Evolutionary conservation across 2,888 invertebrate species (phyloP), one percentile per base, ranked within the genome.

Genomic region (Noctua pronuba): DNA sequence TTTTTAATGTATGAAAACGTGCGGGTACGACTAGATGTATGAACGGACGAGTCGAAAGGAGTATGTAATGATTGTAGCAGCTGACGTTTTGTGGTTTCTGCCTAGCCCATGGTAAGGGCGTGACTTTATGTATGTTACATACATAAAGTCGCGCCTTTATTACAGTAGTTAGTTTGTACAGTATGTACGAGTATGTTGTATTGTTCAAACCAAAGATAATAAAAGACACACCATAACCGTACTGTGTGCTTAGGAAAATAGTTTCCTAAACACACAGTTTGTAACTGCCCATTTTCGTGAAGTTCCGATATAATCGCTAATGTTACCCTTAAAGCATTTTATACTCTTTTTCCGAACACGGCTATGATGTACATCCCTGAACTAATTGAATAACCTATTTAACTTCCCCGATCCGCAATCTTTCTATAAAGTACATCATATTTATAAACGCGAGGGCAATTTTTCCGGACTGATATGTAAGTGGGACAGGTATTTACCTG

Each of bases 381-480:
- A 70, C 52, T 60, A 83, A 83, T 66, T 60, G 31, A 66, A 83
- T 49, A 44, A 52, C 41, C n/a, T 66, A 66, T 44, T 69, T 64
- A 46, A 21, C 44, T 31, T 62, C 38, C 38, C 6, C 31, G 5
- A 46, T 46, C 41, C 38, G 21, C 38, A 64, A 69, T 16, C 58
- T 58, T 44, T 79, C 21, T 58, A 49, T 35, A 28, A 41, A 65
- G 69, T 69, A 62, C 62, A 44, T 44, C 35, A 83, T 60, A 69
- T 83, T 83, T 77, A 64, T 83, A 64, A 82, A 65, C 68, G 21
- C 24, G 41, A 52, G 21, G 35, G 10, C 41, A 68, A 65, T 78
- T 83, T 84, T 79, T 65, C 69, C 79, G 41, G 79, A 71, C 72
- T 72, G 62, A 58, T 80, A 68, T 84, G 67, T 81, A 68, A 80